A percentile compares a stretch with the other conserved stretches of the same genome.
These are phyloP conservation scores for Anhinga anhinga DNA, from an alignment of 2,113 vertebrate species.

Conservation along the genomic window DNA sequence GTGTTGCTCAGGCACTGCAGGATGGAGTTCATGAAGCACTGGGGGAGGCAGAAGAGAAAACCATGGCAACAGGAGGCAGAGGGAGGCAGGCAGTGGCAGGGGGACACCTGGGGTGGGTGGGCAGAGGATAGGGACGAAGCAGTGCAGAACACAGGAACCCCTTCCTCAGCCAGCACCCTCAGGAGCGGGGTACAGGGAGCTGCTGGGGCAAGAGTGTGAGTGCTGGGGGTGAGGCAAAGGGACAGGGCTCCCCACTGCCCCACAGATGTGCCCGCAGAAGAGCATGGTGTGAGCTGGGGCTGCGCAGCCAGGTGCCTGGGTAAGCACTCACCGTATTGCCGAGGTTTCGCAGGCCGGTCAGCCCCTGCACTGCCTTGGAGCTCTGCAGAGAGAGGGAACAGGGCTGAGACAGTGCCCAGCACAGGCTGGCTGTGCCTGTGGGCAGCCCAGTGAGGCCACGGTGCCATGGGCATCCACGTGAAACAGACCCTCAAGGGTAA, in stretches of 20 bases:
- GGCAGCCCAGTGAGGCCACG: not conserved
- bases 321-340: conserved; percentile 90
- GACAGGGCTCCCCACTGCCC: not conserved
- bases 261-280: not conserved
- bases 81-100: not conserved
- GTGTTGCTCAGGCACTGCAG: conserved; percentile 97
- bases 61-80: conserved; percentile 36
- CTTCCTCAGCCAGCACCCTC: accelerated
- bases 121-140: not conserved
- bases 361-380: conserved; percentile 89
- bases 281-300: accelerated
- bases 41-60: conserved; percentile 33
- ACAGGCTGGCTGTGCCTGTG: not conserved
- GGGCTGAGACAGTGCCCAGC: not conserved
- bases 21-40: conserved; percentile 99
- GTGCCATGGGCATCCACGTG: accelerated
- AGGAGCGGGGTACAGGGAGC: not conserved
- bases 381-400: conserved; percentile 74
- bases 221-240: accelerated
- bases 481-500: not conserved
- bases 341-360: conserved; percentile 92
- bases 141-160: not conserved
- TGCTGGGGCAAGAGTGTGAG: accelerated
- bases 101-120: not conserved
- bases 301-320: accelerated